phyloP scores from a whole-genome alignment of 2,797 vertebrate species.

The Hipposideros larvatus region DNA sequence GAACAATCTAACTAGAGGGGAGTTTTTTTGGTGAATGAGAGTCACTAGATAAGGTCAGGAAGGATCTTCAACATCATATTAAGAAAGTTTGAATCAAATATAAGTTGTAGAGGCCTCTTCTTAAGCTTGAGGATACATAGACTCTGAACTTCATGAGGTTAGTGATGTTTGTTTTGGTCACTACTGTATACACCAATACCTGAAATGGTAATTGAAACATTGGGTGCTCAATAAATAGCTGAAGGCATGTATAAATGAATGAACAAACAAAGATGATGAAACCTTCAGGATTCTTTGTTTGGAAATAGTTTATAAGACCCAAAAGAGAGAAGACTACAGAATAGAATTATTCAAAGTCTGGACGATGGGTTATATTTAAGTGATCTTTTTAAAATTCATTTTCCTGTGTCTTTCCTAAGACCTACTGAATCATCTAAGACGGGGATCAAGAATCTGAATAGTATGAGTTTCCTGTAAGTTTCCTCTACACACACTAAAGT shows the following conservation, averaged over 20 bases:
- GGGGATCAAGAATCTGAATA: not conserved
- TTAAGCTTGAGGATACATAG: not conserved
- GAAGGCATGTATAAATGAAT: not conserved
- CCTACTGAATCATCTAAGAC: not conserved
- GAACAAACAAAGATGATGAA: not conserved
- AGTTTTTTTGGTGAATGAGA: not conserved
- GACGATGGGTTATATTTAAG: not conserved
- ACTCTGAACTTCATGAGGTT: not conserved
- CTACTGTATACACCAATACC: not conserved
- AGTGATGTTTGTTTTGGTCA: not conserved
- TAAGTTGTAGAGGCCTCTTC: not conserved
- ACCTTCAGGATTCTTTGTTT: conserved; percentile 25
- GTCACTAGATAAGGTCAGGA: not conserved
- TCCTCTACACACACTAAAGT: not conserved
- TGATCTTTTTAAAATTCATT: conserved; percentile 46
- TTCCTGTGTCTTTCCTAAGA: conserved; percentile 5
- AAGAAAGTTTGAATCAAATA: not conserved
- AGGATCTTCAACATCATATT: conserved; percentile 14
- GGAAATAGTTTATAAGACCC: not conserved
- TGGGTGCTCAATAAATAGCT: not conserved
- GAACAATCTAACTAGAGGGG: not conserved
- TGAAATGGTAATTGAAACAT: not conserved
- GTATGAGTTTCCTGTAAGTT: not conserved
- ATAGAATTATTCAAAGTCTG: not conserved
- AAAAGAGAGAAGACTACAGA: not conserved